A percentile compares a stretch with the other conserved stretches of the same genome.
Evolutionary conservation across 1,140 invertebrate species (phyloP).

Genomic region (Bathynomus jamesi): DNA sequence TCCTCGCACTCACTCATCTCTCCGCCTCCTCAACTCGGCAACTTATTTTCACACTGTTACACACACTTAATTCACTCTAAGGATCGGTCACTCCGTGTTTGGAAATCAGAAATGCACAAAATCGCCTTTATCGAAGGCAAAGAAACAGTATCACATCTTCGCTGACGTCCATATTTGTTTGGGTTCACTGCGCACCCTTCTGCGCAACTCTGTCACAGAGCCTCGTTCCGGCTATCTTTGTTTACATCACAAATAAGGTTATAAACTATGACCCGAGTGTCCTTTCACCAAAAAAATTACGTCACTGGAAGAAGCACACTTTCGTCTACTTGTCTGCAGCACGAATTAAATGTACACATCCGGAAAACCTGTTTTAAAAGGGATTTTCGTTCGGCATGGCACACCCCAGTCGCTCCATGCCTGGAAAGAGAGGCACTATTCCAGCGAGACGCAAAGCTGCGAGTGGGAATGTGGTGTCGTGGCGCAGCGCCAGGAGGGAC

Average conservation of each 20-base stretch:
- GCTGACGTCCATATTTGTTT: constrained; percentile 35
- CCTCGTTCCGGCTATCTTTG: constrained; percentile 23
- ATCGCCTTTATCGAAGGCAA: neutral
- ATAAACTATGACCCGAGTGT: neutral
- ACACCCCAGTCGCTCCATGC: constrained; percentile 26
- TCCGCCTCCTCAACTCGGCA: constrained; percentile 6
- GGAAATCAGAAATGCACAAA: constrained; percentile 23
- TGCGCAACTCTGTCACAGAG: constrained; percentile 25
- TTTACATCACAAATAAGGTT: constrained; percentile 21
- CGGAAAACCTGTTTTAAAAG: neutral
- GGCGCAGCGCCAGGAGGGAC: constrained; percentile 21
- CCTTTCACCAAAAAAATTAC: neutral
- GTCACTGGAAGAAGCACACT: neutral
- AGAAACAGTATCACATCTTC: constrained; percentile 24
- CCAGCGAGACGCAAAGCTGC: constrained; percentile 25
- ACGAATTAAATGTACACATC: neutral
- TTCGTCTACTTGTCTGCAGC: neutral
- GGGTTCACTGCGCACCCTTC: constrained; percentile 19
- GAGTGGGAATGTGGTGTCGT: constrained; percentile 19
- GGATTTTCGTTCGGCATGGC: constrained; percentile 21
- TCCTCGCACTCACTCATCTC: constrained; percentile 35
- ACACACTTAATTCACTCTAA: neutral
- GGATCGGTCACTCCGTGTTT: neutral
- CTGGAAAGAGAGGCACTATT: constrained; percentile 36
- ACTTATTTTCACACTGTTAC: neutral